Conservation (phyloP, 2,797 vertebrate species). For the Enteromius fasciolatus region DNA sequence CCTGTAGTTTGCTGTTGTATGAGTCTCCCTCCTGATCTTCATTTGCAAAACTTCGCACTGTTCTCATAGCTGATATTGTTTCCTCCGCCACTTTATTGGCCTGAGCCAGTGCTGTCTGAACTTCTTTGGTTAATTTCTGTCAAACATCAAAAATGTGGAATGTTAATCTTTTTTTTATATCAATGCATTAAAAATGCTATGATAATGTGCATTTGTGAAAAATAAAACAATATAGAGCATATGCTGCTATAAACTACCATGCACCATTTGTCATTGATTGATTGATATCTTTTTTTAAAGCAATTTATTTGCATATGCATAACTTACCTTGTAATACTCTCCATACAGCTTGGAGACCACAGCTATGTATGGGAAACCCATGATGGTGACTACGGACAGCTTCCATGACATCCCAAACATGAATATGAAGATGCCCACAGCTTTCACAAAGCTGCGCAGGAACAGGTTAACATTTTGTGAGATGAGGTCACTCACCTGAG, state of each 20-base stretch:
- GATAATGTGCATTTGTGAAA: background rate
- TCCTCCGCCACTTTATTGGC: constrained; percentile 95
- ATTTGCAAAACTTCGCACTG: constrained; percentile 92
- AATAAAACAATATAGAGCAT: background rate
- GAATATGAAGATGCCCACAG: constrained; percentile 85
- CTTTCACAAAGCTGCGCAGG: constrained; percentile 86
- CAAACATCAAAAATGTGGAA: background rate
- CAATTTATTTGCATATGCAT: background rate
- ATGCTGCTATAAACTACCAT: background rate
- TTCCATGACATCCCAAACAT: constrained; percentile 96
- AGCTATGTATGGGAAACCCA: constrained; percentile 94
- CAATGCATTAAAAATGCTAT: background rate
- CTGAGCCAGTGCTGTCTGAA: constrained; percentile 89
- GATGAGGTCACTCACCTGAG: constrained; percentile 93
- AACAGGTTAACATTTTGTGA: constrained; percentile 94
- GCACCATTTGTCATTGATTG: background rate
- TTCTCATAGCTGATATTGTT: constrained; percentile 92
- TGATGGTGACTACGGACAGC: constrained; percentile 88
- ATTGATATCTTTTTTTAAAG: no score
- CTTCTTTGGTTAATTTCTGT: constrained; percentile 90
- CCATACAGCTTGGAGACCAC: constrained; percentile 89
- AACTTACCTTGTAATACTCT: constrained; percentile 90
- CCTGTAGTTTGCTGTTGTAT: constrained; percentile 82
- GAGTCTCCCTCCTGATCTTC: constrained; percentile 84
- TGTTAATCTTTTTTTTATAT: background rate